Evolutionary conservation across 2,113 vertebrate species (phyloP), one percentile per base, ranked within the genome.

Genomic region (Lonchura striata): DNA sequence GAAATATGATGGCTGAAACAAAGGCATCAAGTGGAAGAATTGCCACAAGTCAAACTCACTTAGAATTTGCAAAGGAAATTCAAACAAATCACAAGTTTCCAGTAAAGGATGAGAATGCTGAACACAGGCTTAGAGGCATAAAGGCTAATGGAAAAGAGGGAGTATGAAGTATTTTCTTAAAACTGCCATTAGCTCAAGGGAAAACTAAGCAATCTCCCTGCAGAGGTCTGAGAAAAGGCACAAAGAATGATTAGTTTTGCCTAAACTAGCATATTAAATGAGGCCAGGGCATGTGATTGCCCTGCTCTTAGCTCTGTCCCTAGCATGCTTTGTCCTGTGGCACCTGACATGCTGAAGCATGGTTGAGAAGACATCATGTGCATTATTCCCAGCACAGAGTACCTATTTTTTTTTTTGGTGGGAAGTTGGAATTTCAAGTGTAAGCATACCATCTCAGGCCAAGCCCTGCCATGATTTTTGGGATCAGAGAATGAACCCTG

Each of bases 1-100:
- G 54, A 80, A 88, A 35, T 39, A 37, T 0, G 0, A 42, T 57
- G 23, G 17, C 21, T 86, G 59, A 81, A 90, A 88, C 8, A 77
- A 80, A 88, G 4, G 2, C 25, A 24, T 17, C 1, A 2, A 90
- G 59, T 11, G 15, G 14, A 60, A 91, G 52, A 81, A 90, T 21
- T 92, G 80, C 83, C 80, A 94, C 28, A 70, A 92, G 94, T 81
- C 80, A 91, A 95, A 86, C 52, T 17, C 57, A 64, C 39, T 54
- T 46, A 23, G 52, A 92, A 96, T 95, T 91, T 96, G 91, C 92
- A 94, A 95, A 96, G 77, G 83, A 95, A 96, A 94, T 96, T 86
- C 76, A 96, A 96, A 68, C 88, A 96, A 94, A 95, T 91, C 71
- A 89, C 64, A 92, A 86, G 69, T 91, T 94, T 94, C 83, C 69